A percentile compares a stretch with the other conserved stretches of the same genome.
Conservation (phyloP, 1,140 invertebrate genomes). For the Andricus grossulariae region DNA sequence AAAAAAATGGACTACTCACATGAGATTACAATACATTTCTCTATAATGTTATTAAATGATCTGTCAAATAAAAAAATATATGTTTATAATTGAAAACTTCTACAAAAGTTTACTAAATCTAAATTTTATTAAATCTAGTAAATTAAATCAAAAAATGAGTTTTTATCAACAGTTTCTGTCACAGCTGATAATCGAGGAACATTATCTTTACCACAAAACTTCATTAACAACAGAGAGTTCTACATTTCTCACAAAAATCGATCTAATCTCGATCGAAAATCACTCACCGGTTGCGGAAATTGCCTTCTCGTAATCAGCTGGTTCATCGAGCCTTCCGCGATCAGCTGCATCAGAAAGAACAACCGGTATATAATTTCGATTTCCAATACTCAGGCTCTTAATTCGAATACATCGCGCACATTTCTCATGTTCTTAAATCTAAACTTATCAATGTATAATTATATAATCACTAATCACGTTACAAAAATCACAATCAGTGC, state of each 20-base stretch:
- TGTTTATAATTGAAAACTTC: no score
- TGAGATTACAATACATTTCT: no score
- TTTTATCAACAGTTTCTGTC: no score
- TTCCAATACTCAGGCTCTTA: neutral
- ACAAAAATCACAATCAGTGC: slow-evolving; percentile 4
- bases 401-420: neutral
- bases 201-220: no score
- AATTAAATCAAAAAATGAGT: no score
- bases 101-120: no score
- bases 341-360: slow-evolving; percentile 51
- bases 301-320: slow-evolving; percentile 61
- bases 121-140: no score
- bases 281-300: slow-evolving; percentile 63
- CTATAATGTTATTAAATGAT: no score
- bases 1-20: no score
- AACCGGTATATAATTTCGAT: slow-evolving; percentile 42
- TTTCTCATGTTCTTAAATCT: neutral
- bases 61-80: no score
- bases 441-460: slow-evolving; percentile 10
- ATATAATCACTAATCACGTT: neutral
- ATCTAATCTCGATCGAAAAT: slow-evolving; percentile 27
- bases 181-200: no score
- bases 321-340: slow-evolving; percentile 45
- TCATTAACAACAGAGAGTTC: no score
- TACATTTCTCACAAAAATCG: slow-evolving; percentile 29